These are phyloP conservation scores for Chelonia mydas DNA, from an alignment of 2,797 vertebrate species.

Conservation along the genomic window DNA sequence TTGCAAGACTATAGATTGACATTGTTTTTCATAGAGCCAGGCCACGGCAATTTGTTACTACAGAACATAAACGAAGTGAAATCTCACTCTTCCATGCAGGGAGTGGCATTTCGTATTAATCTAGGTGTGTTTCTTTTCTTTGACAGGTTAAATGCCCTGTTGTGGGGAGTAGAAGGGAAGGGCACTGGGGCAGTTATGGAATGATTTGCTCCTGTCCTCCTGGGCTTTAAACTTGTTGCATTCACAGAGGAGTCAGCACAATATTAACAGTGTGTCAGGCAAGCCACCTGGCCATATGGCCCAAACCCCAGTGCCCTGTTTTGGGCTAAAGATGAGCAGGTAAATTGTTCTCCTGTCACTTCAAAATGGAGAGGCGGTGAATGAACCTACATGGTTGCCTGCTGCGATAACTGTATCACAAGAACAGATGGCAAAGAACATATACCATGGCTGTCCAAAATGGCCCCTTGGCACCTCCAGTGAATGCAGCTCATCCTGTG, in stretches of 20 bases:
- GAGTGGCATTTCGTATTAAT: not conserved
- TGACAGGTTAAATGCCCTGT: fast-evolving
- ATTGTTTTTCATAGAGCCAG: fast-evolving
- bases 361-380: not conserved
- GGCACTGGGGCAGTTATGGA: not conserved
- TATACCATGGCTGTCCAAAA: fast-evolving
- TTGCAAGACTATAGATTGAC: too few relatives aligned
- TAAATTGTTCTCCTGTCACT: not conserved
- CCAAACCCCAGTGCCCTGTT: fast-evolving
- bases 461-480: not conserved
- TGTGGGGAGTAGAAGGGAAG: fast-evolving
- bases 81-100: fast-evolving
- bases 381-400: not conserved
- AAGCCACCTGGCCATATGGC: not conserved
- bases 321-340: not conserved
- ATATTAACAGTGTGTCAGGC: not conserved
- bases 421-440: slow-evolving; percentile 29
- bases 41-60: not conserved
- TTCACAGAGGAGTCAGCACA: not conserved
- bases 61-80: not conserved
- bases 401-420: not conserved
- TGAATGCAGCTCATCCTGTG: fast-evolving
- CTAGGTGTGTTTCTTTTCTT: not conserved
- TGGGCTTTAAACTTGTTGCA: not conserved
- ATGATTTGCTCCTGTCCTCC: not conserved